These are phyloP conservation scores for Podarcis raffonei DNA, from an alignment of 2,113 vertebrate genomes.

Conservation along the genomic window DNA sequence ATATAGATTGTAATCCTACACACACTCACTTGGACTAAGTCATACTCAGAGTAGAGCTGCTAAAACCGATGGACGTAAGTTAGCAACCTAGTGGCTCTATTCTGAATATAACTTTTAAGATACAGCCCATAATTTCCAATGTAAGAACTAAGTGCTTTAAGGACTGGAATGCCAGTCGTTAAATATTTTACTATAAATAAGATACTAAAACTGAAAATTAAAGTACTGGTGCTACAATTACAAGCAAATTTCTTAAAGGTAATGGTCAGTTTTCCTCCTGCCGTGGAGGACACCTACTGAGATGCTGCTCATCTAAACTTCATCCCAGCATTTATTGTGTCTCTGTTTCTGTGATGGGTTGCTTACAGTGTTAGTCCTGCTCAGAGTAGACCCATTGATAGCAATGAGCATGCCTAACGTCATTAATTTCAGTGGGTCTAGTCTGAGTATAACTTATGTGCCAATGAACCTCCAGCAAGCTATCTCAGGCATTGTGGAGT, in stretches of 20 bases:
- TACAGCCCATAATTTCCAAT: background rate
- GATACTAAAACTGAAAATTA: background rate
- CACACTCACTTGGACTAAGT: background rate
- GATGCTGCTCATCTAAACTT: too few species aligned
- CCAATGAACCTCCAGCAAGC: background rate
- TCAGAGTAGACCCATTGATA: too few species aligned
- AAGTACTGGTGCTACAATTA: background rate
- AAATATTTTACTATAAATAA: background rate
- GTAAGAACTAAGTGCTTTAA: background rate
- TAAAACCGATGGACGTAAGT: too few species aligned
- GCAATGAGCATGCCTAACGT: too few species aligned
- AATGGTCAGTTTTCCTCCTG: background rate
- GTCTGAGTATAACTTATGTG: too few species aligned
- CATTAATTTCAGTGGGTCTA: too few species aligned
- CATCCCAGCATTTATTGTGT: too few species aligned
- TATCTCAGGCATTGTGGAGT: background rate
- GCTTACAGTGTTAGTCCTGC: too few species aligned
- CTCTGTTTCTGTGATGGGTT: too few species aligned
- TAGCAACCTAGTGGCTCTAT: too few species aligned
- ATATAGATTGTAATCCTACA: background rate
- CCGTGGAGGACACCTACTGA: too few species aligned
- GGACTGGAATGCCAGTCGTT: background rate
- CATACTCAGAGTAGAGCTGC: too few species aligned
- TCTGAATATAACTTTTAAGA: background rate
- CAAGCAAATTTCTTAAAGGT: background rate